Evolutionary conservation across 2,888 invertebrate genomes (phyloP), one percentile per base, ranked within the genome.

Genomic region (Platerodrilus igneus): DNA sequence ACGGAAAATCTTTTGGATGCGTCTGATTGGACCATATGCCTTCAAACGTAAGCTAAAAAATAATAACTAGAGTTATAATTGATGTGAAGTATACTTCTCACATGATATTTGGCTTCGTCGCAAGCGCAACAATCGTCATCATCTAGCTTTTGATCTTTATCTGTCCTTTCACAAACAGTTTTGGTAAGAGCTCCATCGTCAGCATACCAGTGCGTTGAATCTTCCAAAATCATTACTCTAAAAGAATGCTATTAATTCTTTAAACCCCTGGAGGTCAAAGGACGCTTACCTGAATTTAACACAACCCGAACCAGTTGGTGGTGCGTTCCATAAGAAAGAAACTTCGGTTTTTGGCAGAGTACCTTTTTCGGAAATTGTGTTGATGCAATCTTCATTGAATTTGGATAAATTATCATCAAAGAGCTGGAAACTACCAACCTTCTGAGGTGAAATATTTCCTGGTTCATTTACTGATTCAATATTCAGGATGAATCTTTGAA

Each of bases 1-100:
- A 79, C 0, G 97, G 97, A 69, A 90, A 99, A 68, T 96, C 87
- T 69, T 88, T 95, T 0, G 97, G 96, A 67, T 99, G 97, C 0
- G 95, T 94, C 59, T 85, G 81, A 52, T 87, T 79, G 0, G 95
- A 94, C 97, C 97, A 99, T 36, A 93, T 76, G 0, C 97, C 97
- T 69, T 95, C 86, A 63, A 87, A 97, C 65, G 77, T 78, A 64
- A 86, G 70, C 86, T 86, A 53, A 58, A 50, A 49, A 19, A 14
- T 7, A 13, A 18, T 37, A 11, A 22, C 9, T 21, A 17, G n/a
- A 17, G n/a, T 7, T 11, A 16, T 15, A 3, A 2, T 29, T 20
- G 9, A 13, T 15, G 14, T 38, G 13, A 26, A 16, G 19, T 8
- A 29, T 30, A 11, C n/a, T 14, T 42, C 67, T 69, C 59, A 88